Conservation (phyloP, 2,888 invertebrate genomes). For the Eupithecia subumbrata region DNA sequence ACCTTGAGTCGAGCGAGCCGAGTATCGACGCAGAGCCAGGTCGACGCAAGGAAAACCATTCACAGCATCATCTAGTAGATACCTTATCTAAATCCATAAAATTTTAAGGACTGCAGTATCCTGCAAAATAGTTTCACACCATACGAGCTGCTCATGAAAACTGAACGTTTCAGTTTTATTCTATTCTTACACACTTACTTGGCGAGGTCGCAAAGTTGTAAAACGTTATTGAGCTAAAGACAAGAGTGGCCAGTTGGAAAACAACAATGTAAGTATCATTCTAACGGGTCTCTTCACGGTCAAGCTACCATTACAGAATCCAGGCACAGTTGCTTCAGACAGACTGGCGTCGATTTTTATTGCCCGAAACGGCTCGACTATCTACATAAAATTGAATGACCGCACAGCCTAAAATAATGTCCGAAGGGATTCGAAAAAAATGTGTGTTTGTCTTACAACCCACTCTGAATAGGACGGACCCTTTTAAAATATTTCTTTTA, state of each 20-base stretch:
- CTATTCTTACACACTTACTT: not conserved
- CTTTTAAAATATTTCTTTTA: conserved; percentile 1
- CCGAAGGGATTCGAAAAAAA: conserved; percentile 5
- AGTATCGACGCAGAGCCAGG: too few relatives aligned
- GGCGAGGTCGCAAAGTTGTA: not conserved
- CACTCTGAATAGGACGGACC: not conserved
- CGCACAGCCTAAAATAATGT: conserved; percentile 3
- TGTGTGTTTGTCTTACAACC: conserved; percentile 2
- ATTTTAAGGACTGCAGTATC: not conserved
- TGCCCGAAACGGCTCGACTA: not conserved
- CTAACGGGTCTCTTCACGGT: not conserved
- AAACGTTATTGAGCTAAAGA: not conserved
- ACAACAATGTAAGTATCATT: not conserved
- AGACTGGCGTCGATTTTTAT: conserved; percentile 2
- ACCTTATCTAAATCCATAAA: not conserved
- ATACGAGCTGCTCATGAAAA: not conserved
- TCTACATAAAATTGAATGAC: conserved; percentile 12
- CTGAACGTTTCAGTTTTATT: not conserved
- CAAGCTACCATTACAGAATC: not conserved
- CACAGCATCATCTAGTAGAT: too few relatives aligned
- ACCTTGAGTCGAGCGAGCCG: too few relatives aligned
- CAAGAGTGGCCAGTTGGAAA: not conserved
- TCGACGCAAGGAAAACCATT: too few relatives aligned
- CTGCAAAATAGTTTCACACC: not conserved
- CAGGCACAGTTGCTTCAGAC: conserved; percentile 3